Base-by-base conservation (phyloP, 2,113 vertebrate genomes). In the Lophura nycthemera region DNA sequence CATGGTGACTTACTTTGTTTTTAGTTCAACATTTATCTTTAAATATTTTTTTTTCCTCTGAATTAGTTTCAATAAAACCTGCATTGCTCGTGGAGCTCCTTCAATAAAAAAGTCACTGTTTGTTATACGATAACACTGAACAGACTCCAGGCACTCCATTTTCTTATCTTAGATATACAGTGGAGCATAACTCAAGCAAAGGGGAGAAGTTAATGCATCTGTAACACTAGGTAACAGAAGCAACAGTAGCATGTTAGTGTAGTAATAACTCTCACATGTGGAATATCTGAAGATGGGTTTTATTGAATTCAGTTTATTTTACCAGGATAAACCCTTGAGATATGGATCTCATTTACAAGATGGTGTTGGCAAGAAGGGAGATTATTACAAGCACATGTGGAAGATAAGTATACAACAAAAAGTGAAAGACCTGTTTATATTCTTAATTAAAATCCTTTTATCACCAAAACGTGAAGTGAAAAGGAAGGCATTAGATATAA, bases 251-350 rank as follows among this genome's bases (percentile, higher is more conserved):
- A 96, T 96, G 95, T 96, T 97, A 96, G 95, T 88, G 89, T 92
- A 96, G 97, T 97, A 97, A 98, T 98, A 97, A 98, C 97, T 98
- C 97, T 98, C 97, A 95, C 91, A 96, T 97, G 97, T 95, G 97
- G 95, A 97, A 96, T 96, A 97, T 97, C 96, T 96, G 96, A 97
- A 95, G 97, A 97, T 97, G 96, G 97, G 94, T 97, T 98, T 98
- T 98, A 98, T 98, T 98, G 97, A 98, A 98, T 97, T 97, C 95
- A 95, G 97, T 98, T 98, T 98, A 98, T 98, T 98, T 98, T 97
- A 97, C 97, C 94, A 96, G 97, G 96, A 96, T 97, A 97, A 98
- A 97, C 96, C 87, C 96, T 97, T 87, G 93, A 97, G 98, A 98
- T 98, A 98, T 72, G 96, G 92, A 98, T 98, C 97, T 97, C 98